Conservation (phyloP, 2,888 invertebrate genomes). For the Ischnus inquisitorius region DNA sequence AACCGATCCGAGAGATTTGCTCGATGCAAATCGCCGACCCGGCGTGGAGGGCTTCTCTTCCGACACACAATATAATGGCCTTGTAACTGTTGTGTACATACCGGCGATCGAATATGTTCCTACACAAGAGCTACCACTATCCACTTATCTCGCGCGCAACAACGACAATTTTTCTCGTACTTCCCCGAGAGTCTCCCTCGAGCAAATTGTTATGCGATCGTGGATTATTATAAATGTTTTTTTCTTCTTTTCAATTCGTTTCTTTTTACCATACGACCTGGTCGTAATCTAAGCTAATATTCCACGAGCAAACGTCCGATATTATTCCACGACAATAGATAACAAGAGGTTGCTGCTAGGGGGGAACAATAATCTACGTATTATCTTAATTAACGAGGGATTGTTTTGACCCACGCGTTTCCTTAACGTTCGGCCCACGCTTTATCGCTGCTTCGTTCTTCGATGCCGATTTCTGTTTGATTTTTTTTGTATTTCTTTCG, state of each 20-base stretch:
- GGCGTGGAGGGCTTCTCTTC: constrained; percentile 54
- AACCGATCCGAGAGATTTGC: constrained; percentile 69
- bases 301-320: neutral
- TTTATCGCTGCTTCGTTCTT: constrained; percentile 56
- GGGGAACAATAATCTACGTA: constrained; percentile 78
- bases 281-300: constrained; percentile 39
- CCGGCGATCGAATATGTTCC: constrained; percentile 49
- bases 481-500: constrained; percentile 38
- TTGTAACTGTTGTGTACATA: constrained; percentile 48
- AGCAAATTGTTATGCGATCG: neutral
- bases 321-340: constrained; percentile 61
- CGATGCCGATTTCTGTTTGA: constrained; percentile 40
- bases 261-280: neutral
- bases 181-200: neutral
- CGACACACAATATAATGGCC: constrained; percentile 69
- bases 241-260: neutral
- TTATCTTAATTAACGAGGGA: constrained; percentile 84
- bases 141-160: constrained; percentile 59
- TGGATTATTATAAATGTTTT: constrained; percentile 18
- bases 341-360: constrained; percentile 51
- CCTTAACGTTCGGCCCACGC: constrained; percentile 65
- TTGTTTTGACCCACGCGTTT: constrained; percentile 82
- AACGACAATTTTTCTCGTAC: constrained; percentile 47
- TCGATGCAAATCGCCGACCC: constrained; percentile 68
- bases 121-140: constrained; percentile 48